Evolutionary conservation across 2,113 vertebrate genomes (phyloP).

Genomic region (Tringa solitaria): DNA sequence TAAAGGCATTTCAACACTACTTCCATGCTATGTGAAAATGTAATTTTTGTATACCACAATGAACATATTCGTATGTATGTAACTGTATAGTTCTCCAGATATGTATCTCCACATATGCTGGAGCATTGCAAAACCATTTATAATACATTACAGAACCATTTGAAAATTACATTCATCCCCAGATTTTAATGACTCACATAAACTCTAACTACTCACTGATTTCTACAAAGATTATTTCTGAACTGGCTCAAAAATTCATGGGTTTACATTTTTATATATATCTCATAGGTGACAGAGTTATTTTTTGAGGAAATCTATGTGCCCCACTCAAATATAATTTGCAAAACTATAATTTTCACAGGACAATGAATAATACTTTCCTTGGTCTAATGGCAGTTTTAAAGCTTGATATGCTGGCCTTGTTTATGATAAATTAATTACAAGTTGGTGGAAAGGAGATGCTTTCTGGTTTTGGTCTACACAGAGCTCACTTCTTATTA

Average conservation of each 20-base stretch:
- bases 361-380: not conserved
- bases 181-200: slow-evolving; percentile 9
- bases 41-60: not conserved
- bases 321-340: not conserved
- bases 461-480: not conserved
- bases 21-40: slow-evolving; percentile 17
- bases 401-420: not conserved
- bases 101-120: not conserved
- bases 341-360: not conserved
- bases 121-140: not conserved
- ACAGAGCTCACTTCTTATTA: not conserved
- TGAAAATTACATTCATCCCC: not conserved
- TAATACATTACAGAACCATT: slow-evolving; percentile 32
- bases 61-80: not conserved
- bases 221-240: not conserved
- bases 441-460: not conserved
- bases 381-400: not conserved
- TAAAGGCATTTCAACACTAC: slow-evolving; percentile 12
- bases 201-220: not conserved
- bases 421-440: not conserved
- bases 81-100: slow-evolving; percentile 49
- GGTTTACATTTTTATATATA: not conserved
- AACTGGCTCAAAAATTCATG: not conserved
- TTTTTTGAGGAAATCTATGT: not conserved
- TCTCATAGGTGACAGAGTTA: not conserved